Percentiles rank a stretch among this genome's conserved stretches.
phyloP scores from a whole-genome alignment of 2,888 invertebrate genomes.

The Syrista parreyssii region DNA sequence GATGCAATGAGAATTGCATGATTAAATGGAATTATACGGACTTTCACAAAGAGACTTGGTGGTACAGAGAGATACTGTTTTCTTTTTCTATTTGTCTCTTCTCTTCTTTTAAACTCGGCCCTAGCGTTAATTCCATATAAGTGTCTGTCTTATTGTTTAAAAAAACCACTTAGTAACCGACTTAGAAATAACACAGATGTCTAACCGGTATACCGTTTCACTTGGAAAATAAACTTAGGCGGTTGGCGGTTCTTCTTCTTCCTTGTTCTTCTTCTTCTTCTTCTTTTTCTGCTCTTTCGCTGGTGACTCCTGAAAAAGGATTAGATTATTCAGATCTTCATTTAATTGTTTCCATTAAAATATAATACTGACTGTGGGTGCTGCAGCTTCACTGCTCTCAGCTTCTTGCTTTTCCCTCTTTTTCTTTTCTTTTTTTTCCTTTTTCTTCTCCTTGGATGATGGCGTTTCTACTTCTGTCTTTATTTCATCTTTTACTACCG shows the following conservation, averaged over 20 bases:
- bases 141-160: background rate
- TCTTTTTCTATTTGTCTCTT: background rate
- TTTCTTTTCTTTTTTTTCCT: conserved; percentile 63
- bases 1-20: background rate
- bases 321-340: background rate
- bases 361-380: conserved; percentile 49
- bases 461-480: conserved; percentile 60
- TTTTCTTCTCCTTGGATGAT: conserved; percentile 60
- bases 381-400: conserved; percentile 57
- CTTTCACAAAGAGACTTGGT: background rate
- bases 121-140: background rate
- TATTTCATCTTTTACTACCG: conserved; percentile 51
- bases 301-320: conserved; percentile 48
- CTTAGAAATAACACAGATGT: background rate
- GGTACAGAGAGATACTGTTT: background rate
- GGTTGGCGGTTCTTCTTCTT: conserved; percentile 65
- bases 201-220: background rate
- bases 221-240: conserved; percentile 4
- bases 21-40: background rate
- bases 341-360: conserved; percentile 7
- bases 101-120: background rate
- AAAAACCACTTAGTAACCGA: background rate
- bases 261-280: conserved; percentile 81
- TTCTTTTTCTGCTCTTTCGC: conserved; percentile 79
- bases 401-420: conserved; percentile 62